phyloP scores from a whole-genome alignment of 1,140 invertebrate species.

The Coptotermes formosanus region DNA sequence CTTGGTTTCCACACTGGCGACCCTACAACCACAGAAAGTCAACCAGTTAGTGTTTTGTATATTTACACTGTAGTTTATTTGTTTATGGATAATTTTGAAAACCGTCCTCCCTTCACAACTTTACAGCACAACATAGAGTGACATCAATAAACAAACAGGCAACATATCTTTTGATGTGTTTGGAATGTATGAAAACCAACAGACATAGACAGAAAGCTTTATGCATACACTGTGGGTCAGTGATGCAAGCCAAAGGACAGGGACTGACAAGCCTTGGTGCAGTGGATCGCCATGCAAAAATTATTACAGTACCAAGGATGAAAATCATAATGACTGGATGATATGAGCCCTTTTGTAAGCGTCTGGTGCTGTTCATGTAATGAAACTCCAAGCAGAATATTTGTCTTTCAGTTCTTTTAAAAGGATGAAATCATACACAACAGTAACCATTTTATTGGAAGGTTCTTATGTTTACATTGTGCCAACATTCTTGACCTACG shows the following conservation, averaged over 20 bases:
- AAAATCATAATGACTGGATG: background rate
- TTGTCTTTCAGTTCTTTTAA: background rate
- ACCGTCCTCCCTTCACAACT: background rate
- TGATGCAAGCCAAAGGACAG: background rate
- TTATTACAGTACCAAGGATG: background rate
- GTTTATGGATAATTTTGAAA: background rate
- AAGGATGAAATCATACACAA: background rate
- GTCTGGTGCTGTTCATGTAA: background rate
- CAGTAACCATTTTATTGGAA: slow-evolving; percentile 14
- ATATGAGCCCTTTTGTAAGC: background rate
- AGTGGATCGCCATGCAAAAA: background rate
- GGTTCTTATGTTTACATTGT: slow-evolving; percentile 10
- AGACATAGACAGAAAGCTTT: slow-evolving; percentile 16
- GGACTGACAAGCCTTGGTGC: background rate
- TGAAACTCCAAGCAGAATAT: background rate
- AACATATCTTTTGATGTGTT: slow-evolving; percentile 14
- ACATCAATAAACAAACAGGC: background rate
- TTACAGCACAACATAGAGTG: background rate
- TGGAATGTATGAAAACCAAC: slow-evolving; percentile 16
- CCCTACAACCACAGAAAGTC: slow-evolving; percentile 65
- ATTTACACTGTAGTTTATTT: background rate
- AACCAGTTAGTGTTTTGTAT: background rate
- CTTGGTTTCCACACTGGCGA: slow-evolving; percentile 90
- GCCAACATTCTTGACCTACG: background rate
- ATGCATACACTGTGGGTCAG: background rate